Percentiles rank a stretch among this genome's conserved stretches.
These are phyloP conservation scores for Lytechinus variegatus DNA, from an alignment of 35 echinoderm and acorn worm species.

Conservation along the genomic window DNA sequence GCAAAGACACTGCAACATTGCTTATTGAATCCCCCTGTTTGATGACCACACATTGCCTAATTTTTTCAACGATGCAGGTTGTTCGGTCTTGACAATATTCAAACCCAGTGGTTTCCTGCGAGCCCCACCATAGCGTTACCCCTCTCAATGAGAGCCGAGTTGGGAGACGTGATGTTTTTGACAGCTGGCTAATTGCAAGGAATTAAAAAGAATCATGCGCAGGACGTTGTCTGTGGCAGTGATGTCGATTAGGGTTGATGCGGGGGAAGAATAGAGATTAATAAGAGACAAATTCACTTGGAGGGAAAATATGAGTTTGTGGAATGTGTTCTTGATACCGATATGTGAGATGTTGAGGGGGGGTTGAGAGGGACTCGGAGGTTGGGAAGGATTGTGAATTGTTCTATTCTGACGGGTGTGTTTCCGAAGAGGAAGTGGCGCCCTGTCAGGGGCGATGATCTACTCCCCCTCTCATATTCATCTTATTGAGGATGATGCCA, in stretches of 20 bases:
- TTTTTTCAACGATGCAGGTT: constrained; percentile 14
- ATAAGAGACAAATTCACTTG: neutral
- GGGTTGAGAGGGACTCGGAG: neutral
- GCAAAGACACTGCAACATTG: neutral
- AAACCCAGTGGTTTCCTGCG: neutral
- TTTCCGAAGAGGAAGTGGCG: neutral
- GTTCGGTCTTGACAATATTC: constrained; percentile 8
- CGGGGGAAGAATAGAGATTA: neutral
- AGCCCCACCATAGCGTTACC: neutral
- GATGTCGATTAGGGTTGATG: constrained; percentile 1
- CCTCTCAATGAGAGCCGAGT: neutral
- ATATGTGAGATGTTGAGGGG: neutral
- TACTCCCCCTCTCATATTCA: neutral
- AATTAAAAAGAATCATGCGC: constrained; percentile 51
- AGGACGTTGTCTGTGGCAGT: neutral
- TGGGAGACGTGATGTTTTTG: constrained; percentile 43
- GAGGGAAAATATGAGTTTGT: constrained; percentile 2
- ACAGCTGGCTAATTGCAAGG: constrained; percentile 48
- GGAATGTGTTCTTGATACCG: neutral
- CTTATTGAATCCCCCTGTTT: neutral
- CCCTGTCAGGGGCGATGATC: neutral
- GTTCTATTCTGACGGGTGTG: neutral
- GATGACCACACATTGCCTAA: constrained; percentile 16
- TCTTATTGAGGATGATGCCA: neutral
- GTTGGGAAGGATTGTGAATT: neutral